Conservation (phyloP, 2,888 invertebrate genomes). For the Tortrix viridana region DNA sequence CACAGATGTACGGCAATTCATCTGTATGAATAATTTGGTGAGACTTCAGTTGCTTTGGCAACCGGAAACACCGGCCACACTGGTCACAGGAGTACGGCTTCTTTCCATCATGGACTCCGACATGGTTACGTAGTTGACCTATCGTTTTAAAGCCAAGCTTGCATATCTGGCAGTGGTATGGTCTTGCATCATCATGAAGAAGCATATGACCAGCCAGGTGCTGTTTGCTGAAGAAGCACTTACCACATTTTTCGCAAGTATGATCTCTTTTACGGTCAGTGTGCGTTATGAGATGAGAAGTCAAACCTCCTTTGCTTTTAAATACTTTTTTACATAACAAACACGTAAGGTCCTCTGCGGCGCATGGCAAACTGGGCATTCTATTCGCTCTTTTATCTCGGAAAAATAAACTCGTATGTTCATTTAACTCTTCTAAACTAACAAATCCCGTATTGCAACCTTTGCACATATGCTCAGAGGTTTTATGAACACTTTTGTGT, state of each 20-base stretch:
- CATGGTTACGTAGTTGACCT: constrained; percentile 54
- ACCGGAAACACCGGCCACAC: constrained; percentile 59
- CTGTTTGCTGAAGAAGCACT: constrained; percentile 42
- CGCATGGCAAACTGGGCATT: constrained; percentile 43
- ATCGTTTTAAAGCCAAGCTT: constrained; percentile 59
- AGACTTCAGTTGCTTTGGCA: constrained; percentile 75
- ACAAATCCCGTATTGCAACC: constrained; percentile 64
- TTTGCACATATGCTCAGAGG: constrained; percentile 52
- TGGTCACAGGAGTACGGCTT: constrained; percentile 62
- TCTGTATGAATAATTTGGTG: constrained; percentile 89
- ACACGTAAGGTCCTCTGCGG: constrained; percentile 55
- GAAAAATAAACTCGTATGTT: constrained; percentile 54
- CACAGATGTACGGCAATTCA: constrained; percentile 87
- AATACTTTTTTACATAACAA: constrained; percentile 62
- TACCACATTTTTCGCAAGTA: constrained; percentile 63
- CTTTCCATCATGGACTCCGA: constrained; percentile 54
- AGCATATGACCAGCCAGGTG: constrained; percentile 61
- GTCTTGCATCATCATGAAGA: constrained; percentile 59
- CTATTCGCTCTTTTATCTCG: constrained; percentile 49
- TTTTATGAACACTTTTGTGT: constrained; percentile 52
- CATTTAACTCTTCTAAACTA: constrained; percentile 50
- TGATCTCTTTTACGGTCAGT: constrained; percentile 68
- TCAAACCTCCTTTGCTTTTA: constrained; percentile 54
- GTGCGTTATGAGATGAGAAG: constrained; percentile 84
- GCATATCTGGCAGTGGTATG: constrained; percentile 68